Conservation (phyloP, 2,113 vertebrate genomes). For the Bubo scandiacus region DNA sequence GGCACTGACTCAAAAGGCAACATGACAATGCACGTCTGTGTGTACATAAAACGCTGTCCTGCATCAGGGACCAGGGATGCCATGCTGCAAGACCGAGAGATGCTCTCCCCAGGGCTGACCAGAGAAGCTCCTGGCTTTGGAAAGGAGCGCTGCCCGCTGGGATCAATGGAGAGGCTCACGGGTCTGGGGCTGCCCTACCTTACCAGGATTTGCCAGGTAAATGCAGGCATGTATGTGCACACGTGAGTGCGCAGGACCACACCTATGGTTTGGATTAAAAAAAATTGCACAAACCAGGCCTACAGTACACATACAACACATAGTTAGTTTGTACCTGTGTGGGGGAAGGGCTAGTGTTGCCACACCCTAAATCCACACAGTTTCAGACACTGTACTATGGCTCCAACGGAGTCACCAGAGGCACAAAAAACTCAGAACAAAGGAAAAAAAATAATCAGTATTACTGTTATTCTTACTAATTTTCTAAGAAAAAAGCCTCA, state of each 20-base stretch:
- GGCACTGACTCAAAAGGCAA: not conserved
- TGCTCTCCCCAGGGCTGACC: not conserved
- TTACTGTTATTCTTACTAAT: not conserved
- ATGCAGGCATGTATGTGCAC: fast-evolving
- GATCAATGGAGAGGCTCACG: not conserved
- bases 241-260: not conserved
- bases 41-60: not conserved
- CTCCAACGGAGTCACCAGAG: not conserved
- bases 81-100: not conserved
- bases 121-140: not conserved
- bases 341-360: not conserved
- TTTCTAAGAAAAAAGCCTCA: not conserved
- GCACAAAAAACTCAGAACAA: not conserved
- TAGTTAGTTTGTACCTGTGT: not conserved
- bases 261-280: not conserved
- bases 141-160: not conserved
- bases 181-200: not conserved
- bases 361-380: not conserved
- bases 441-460: not conserved
- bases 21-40: fast-evolving
- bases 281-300: not conserved
- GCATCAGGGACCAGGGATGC: not conserved
- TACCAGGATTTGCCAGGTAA: not conserved
- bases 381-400: not conserved
- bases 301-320: not conserved